These are phyloP conservation scores for Agriotes lineatus DNA, from an alignment of 2,888 invertebrate species.

Conservation along the genomic window DNA sequence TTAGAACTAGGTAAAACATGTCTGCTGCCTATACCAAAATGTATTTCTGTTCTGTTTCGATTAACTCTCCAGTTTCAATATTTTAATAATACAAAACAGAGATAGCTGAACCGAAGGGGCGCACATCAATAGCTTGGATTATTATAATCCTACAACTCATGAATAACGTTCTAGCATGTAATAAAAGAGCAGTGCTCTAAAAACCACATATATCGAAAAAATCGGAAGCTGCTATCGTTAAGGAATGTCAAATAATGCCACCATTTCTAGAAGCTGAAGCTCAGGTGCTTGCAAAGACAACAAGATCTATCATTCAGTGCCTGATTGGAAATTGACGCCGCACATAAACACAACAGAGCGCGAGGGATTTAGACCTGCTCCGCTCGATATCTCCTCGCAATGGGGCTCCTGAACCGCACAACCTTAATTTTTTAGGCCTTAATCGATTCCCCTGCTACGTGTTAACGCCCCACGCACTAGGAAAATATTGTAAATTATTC, in stretches of 20 bases:
- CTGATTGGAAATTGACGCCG: not conserved
- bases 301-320: not conserved
- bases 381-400: not conserved
- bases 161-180: too few relatives aligned
- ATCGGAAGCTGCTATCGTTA: not conserved
- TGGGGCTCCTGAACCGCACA: not conserved
- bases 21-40: too few relatives aligned
- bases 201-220: not conserved
- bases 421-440: constrained; percentile 4
- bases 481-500: constrained; percentile 5
- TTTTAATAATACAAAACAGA: too few relatives aligned
- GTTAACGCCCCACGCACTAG: not conserved
- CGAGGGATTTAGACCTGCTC: not conserved
- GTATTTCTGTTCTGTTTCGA: too few relatives aligned
- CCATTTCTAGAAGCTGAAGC: not conserved
- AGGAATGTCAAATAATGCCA: not conserved
- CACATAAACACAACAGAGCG: not conserved
- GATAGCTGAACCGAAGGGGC: too few relatives aligned
- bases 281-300: not conserved
- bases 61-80: too few relatives aligned
- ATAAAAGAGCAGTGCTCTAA: too few relatives aligned
- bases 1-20: too few relatives aligned
- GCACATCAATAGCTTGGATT: too few relatives aligned
- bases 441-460: not conserved
- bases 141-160: too few relatives aligned